Evolutionary conservation across 2,797 vertebrate species (phyloP).

Genomic region (Ptychadena robeensis): DNA sequence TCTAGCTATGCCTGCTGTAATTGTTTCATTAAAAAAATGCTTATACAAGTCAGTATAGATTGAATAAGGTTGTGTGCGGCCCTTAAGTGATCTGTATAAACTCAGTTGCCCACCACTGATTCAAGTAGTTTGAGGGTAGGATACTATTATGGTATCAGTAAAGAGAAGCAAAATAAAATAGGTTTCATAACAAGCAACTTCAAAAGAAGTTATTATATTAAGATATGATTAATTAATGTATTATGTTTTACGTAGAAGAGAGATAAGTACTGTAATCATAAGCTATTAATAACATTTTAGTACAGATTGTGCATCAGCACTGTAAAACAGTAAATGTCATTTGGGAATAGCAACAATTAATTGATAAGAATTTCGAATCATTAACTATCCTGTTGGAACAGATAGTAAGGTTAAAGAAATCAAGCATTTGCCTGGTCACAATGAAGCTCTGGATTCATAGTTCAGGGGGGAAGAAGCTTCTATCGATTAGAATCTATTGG

Average conservation of each 20-base stretch:
- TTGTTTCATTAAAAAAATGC: no score
- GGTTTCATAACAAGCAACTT: not conserved
- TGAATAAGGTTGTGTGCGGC: no score
- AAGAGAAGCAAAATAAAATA: not conserved
- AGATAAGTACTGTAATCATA: not conserved
- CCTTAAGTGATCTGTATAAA: no score
- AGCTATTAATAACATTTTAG: not conserved
- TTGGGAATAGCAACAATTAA: not conserved
- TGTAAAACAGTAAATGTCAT: not conserved
- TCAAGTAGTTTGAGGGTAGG: not conserved
- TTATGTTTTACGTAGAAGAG: no score
- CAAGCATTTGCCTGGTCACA: not conserved
- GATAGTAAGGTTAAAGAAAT: not conserved
- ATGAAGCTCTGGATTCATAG: not conserved
- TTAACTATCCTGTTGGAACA: not conserved
- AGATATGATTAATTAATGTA: not conserved
- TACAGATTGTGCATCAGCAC: not conserved
- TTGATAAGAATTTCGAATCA: constrained; percentile 13
- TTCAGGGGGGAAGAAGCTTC: no score
- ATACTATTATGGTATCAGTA: no score
- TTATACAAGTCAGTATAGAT: no score
- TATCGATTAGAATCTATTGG: no score
- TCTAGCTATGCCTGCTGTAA: no score
- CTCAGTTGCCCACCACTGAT: no score
- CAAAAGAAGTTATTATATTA: not conserved